Conservation (phyloP, 2,113 vertebrate genomes). For the Sinocyclocheilus maitianheensis region DNA sequence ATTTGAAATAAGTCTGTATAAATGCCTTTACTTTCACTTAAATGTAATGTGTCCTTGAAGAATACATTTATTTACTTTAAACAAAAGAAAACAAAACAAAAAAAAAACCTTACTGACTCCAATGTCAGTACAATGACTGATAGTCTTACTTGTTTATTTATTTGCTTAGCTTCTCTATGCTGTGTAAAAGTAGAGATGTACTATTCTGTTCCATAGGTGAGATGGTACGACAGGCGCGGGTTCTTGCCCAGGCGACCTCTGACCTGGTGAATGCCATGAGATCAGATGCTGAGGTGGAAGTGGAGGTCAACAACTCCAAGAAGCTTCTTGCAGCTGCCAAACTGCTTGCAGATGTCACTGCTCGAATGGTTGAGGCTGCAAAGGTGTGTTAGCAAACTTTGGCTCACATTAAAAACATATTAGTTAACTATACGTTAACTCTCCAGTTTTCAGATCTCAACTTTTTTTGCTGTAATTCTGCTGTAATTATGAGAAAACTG, state of each 20-base stretch:
- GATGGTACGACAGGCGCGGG: too few relatives aligned
- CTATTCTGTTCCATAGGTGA: constrained; percentile 67
- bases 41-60: neutral
- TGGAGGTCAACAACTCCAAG: constrained; percentile 96
- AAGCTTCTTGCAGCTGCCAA: constrained; percentile 96
- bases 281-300: constrained; percentile 78
- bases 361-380: constrained; percentile 98
- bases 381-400: constrained; percentile 78
- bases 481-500: neutral
- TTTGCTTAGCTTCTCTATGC: neutral
- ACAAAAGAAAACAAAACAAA: too few relatives aligned
- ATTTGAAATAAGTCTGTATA: too few relatives aligned
- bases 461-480: neutral
- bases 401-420: too few relatives aligned
- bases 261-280: too few relatives aligned
- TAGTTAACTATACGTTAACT: too few relatives aligned
- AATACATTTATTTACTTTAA: neutral
- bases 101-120: neutral
- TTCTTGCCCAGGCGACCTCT: too few relatives aligned
- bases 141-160: neutral
- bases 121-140: neutral
- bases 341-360: constrained; percentile 94
- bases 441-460: neutral
- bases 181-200: neutral
- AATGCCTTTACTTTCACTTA: neutral